A percentile compares a stretch with the other conserved stretches of the same genome.
These are phyloP conservation scores for Catharus bicknelli DNA, from an alignment of 2,113 vertebrate genomes.

Conservation along the genomic window DNA sequence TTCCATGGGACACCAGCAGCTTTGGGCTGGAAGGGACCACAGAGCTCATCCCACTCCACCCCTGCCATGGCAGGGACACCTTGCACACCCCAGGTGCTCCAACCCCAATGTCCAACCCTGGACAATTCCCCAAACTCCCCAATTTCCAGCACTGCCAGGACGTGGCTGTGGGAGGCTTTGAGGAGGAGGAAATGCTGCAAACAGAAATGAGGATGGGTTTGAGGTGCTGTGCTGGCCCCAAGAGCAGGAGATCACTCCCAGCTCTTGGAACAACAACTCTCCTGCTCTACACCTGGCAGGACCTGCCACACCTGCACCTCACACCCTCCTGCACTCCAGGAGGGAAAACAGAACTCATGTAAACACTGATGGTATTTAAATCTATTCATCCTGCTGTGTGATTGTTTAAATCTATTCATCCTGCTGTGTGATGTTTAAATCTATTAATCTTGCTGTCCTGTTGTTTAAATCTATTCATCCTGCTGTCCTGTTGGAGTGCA, in stretches of 20 bases:
- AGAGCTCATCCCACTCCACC: rapidly evolving
- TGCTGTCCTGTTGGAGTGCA: no score
- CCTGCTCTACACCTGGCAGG: background rate
- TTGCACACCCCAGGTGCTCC: background rate
- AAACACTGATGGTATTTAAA: background rate
- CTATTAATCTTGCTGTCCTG: rapidly evolving
- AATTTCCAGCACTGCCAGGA: background rate
- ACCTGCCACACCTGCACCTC: background rate
- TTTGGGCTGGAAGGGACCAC: background rate
- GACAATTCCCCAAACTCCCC: rapidly evolving
- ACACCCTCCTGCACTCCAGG: rapidly evolving
- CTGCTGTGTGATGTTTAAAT: background rate
- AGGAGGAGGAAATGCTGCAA: background rate
- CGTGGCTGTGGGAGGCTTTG: rapidly evolving
- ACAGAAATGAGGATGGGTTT: background rate
- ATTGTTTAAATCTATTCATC: rapidly evolving
- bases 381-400: rapidly evolving
- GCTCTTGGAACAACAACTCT: background rate
- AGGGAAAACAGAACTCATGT: background rate
- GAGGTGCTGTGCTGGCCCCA: background rate
- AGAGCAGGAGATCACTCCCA: background rate
- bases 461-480: rapidly evolving
- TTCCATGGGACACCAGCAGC: background rate
- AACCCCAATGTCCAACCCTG: background rate
- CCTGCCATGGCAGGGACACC: background rate